Evolutionary conservation across 2,888 invertebrate genomes (phyloP).

Genomic region (Cheilosia pagana): DNA sequence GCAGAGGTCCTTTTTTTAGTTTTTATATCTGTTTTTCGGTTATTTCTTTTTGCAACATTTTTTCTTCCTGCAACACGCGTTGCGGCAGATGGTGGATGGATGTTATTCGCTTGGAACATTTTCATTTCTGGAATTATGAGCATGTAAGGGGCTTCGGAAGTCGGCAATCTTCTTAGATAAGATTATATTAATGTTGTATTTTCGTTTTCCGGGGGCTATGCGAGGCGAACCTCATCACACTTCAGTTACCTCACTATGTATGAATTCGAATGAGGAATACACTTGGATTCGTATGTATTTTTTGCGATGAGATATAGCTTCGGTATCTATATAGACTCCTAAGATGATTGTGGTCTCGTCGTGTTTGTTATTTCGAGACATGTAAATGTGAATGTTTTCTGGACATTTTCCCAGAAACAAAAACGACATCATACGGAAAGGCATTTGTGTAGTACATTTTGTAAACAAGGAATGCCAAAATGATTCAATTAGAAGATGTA

Average conservation of each 20-base stretch:
- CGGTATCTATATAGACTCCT: background rate
- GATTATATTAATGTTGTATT: conserved; percentile 71
- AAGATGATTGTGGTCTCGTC: background rate
- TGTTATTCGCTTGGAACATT: conserved; percentile 52
- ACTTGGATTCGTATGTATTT: conserved; percentile 17
- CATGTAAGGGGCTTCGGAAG: conserved; percentile 60
- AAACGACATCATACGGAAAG: too few species aligned
- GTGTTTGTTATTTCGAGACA: background rate
- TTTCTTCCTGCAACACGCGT: background rate
- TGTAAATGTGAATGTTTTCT: background rate
- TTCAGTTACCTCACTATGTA: conserved; percentile 34
- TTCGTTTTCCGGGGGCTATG: conserved; percentile 42
- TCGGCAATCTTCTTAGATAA: conserved; percentile 56
- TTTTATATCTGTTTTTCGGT: conserved; percentile 35
- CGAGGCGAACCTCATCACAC: conserved; percentile 64
- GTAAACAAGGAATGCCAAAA: too few species aligned
- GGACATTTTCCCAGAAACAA: too few species aligned
- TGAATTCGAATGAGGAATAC: conserved; percentile 20
- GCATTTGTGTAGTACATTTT: too few species aligned
- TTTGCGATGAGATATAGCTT: conserved; percentile 6
- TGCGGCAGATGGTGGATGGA: conserved; percentile 27
- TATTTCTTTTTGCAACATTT: conserved; percentile 13
- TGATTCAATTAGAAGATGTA: too few species aligned
- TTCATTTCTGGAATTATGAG: conserved; percentile 62
- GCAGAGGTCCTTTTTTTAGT: conserved; percentile 42